phyloP scores from a whole-genome alignment of 2,888 invertebrate genomes.

The Tenthredo notha region DNA sequence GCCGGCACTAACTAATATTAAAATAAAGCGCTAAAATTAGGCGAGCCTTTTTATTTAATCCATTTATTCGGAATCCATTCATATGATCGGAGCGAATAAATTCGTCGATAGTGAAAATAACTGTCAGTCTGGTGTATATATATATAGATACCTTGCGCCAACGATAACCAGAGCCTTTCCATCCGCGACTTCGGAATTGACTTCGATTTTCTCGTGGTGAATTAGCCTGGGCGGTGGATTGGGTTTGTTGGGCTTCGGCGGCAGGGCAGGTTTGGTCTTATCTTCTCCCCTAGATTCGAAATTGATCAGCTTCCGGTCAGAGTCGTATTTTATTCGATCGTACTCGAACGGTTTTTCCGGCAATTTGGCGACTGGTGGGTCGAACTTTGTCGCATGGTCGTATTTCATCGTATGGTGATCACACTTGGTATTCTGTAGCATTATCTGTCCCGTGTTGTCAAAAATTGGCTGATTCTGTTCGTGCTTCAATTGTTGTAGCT shows the following conservation, averaged over 20 bases:
- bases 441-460: slow-evolving; percentile 29
- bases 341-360: slow-evolving; percentile 72
- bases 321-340: slow-evolving; percentile 68
- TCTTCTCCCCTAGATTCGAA: slow-evolving; percentile 67
- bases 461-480: slow-evolving; percentile 66
- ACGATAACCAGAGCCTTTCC: slow-evolving; percentile 62
- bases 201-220: slow-evolving; percentile 73
- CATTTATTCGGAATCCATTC: no score
- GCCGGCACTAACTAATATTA: no score
- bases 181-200: slow-evolving; percentile 60
- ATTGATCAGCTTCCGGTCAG: slow-evolving; percentile 66
- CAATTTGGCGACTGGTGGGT: slow-evolving; percentile 66
- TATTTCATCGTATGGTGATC: slow-evolving; percentile 63
- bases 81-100: no score
- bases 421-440: slow-evolving; percentile 11
- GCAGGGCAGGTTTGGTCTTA: slow-evolving; percentile 87
- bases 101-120: no score
- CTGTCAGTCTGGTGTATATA: no score
- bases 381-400: slow-evolving; percentile 69
- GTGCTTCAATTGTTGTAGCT: slow-evolving; percentile 61
- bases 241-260: slow-evolving; percentile 86
- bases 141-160: slow-evolving; percentile 66
- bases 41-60: no score
- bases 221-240: slow-evolving; percentile 76
- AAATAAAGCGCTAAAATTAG: no score